Conservation (phyloP, 2,888 invertebrate species). For the Cecidostiba fungosa region DNA sequence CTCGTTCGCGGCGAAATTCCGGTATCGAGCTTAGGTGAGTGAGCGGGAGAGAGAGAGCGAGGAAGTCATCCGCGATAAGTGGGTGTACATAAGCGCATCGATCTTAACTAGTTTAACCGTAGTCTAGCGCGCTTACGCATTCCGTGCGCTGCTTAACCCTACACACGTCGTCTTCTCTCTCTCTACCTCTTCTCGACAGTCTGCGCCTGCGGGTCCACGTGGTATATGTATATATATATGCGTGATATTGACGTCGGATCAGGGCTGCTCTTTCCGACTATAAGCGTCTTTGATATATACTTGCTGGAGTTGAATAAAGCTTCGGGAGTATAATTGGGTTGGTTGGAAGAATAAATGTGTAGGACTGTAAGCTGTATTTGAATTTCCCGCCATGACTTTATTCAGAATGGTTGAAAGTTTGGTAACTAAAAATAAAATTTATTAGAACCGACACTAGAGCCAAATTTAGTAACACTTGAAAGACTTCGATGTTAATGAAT, state of each 20-base stretch:
- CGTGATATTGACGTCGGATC: neutral
- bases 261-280: too few relatives aligned
- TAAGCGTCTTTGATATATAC: too few relatives aligned
- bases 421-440: too few relatives aligned
- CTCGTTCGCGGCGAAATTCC: neutral
- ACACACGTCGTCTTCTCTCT: neutral
- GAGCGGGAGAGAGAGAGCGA: neutral
- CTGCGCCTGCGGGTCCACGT: neutral
- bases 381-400: too few relatives aligned
- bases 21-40: neutral
- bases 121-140: neutral
- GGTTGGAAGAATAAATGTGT: too few relatives aligned
- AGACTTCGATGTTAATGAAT: too few relatives aligned
- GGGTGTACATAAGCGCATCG: conserved; percentile 22
- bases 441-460: too few relatives aligned
- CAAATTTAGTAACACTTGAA: too few relatives aligned
- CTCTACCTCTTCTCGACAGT: neutral
- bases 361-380: too few relatives aligned
- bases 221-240: neutral
- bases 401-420: too few relatives aligned
- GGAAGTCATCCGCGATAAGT: conserved; percentile 37
- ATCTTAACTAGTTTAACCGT: conserved; percentile 34
- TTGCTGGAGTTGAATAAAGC: too few relatives aligned
- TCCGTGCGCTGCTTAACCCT: neutral
- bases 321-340: too few relatives aligned